A percentile compares a stretch with the other conserved stretches of the same genome.
Conservation (phyloP, 2,888 invertebrate genomes). For the Eupithecia subfuscata region DNA sequence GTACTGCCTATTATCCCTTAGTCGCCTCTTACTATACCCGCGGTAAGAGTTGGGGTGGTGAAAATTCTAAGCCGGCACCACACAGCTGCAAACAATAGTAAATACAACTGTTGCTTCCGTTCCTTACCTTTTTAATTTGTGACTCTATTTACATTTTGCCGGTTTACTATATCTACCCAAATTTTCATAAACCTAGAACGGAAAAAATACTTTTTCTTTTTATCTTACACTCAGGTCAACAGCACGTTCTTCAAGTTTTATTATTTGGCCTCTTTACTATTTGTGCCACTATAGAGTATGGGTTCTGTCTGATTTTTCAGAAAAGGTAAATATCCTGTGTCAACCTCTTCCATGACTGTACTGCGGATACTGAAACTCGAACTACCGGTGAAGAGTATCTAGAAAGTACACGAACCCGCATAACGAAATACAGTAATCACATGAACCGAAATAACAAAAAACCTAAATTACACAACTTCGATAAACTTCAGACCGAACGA, state of each 20-base stretch:
- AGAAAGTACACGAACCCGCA: neutral
- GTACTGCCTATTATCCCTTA: too few species aligned
- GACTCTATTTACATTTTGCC: too few species aligned
- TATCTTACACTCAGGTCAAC: neutral
- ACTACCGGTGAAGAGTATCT: neutral
- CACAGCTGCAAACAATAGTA: too few species aligned
- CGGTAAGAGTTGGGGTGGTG: too few species aligned
- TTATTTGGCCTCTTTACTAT: neutral
- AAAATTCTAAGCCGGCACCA: too few species aligned
- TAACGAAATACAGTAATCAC: neutral
- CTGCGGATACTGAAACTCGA: neutral
- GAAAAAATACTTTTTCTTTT: neutral
- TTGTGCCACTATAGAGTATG: neutral
- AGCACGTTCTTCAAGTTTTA: neutral
- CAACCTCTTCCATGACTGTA: too few species aligned
- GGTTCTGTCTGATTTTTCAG: neutral
- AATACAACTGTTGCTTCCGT: neutral
- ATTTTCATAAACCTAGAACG: too few species aligned
- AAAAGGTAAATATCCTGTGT: neutral
- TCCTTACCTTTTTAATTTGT: neutral
- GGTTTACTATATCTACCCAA: too few species aligned
- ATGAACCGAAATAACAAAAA: neutral
- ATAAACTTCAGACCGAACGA: neutral
- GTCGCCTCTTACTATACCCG: too few species aligned
- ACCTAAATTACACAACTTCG: neutral